Evolutionary conservation across 30 jellyfish, hydroid and myxozoan species (phyloP), one percentile per base, ranked within the genome.

Genomic region (Cassiopea andromeda): DNA sequence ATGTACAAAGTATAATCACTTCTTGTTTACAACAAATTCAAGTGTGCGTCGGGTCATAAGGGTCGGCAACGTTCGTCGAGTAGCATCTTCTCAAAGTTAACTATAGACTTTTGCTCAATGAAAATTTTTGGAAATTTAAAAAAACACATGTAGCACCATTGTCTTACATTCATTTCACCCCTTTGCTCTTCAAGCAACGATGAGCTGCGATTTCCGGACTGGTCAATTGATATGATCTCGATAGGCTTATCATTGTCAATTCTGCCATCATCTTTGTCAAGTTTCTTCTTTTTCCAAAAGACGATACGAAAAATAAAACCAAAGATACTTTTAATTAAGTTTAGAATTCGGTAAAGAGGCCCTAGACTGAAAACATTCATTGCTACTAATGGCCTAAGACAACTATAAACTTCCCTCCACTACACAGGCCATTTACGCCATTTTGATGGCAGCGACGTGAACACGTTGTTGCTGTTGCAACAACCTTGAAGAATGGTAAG

Each of bases 171-270:
- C 2, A 7, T 17, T 9, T 64, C 73, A 4, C 43, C 15, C 15
- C 2, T 64, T 64, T 64, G 8, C 38, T 14, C 27, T 64, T 27
- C 73, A 64, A 14, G 38, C 27, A 13, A 64, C 15, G 73, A 64
- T 14, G 73, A 7, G 43, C 8, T 27, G 2, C 73, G 27, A 14
- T 64, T 27, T 2, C 73, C 73, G 0, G 73, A 64, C 73, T 64
- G 73, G n/a, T 76, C 87, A n/a, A 78, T 48, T 48, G 87, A 54
- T 2, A 78, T 54, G 76, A 78, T 78, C 54, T 78, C 87, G n/a
- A 78, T 54, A 19, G 87, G 87, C 75, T 10, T 78, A 2, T 46
- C 87, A 46, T 78, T 69, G 7, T 78, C 87, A 7, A 10, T 57
- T 43, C 7, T 15, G 17, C n/a, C 44, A 19, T 78, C 75, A 44